Conservation (phyloP, 2,888 invertebrate genomes). For the Caenorhabditis imperialis region DNA sequence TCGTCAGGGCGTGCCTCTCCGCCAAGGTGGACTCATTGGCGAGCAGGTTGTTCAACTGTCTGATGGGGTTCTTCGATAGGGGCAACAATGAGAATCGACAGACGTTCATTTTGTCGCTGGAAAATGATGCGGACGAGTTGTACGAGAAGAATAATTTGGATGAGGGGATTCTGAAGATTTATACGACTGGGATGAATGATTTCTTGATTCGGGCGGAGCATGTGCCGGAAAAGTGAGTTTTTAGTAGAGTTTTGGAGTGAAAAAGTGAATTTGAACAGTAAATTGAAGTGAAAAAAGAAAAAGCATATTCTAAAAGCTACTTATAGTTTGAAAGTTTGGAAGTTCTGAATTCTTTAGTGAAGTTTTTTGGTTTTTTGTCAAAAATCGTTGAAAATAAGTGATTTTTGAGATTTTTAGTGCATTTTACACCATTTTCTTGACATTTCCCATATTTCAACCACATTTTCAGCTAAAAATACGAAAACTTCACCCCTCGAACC, state of each 20-base stretch:
- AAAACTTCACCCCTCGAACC: too few relatives aligned
- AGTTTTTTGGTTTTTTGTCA: too few relatives aligned
- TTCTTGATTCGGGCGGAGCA: background rate
- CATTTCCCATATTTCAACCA: too few relatives aligned
- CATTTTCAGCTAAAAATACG: too few relatives aligned
- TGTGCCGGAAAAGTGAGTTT: conserved; percentile 37
- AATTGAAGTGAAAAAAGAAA: background rate
- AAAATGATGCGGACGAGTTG: conserved; percentile 13
- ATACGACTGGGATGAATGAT: conserved; percentile 7
- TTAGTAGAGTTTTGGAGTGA: background rate
- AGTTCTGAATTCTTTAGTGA: background rate
- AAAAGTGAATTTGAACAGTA: background rate
- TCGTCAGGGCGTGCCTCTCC: conserved; percentile 25
- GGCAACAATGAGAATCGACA: background rate
- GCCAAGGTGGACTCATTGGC: conserved; percentile 18
- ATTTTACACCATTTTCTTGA: too few relatives aligned
- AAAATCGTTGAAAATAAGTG: too few relatives aligned
- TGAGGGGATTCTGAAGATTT: conserved; percentile 17
- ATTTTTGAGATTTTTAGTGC: too few relatives aligned
- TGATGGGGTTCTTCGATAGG: conserved; percentile 9
- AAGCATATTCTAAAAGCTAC: background rate
- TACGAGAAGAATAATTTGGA: conserved; percentile 24
- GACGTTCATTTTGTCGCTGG: conserved; percentile 7
- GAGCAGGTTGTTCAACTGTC: conserved; percentile 15
- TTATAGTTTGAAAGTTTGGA: background rate